Conservation (phyloP, 2,888 invertebrate species). For the Galeopsomyia nigrocyanea region DNA sequence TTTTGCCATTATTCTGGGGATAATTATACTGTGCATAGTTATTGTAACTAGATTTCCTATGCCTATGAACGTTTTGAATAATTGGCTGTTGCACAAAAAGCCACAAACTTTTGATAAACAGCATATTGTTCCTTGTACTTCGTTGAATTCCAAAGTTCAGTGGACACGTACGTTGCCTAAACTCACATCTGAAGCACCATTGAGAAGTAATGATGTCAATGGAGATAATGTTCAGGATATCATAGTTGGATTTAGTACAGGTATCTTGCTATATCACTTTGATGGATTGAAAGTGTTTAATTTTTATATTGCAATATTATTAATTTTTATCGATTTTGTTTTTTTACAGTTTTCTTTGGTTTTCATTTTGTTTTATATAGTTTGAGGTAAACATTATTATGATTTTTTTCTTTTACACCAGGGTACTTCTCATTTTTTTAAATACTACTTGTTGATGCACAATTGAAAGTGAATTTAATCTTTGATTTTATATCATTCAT, state of each 20-base stretch:
- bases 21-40: conserved; percentile 76
- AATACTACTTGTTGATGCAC: too few species aligned
- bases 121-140: conserved; percentile 74
- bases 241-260: conserved; percentile 83
- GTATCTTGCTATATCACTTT: conserved; percentile 66
- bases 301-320: conserved; percentile 20
- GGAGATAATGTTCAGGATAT: conserved; percentile 80
- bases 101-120: conserved; percentile 48
- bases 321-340: conserved; percentile 43
- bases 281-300: too few species aligned
- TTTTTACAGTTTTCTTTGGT: conserved; percentile 45
- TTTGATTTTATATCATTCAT: conserved; percentile 15
- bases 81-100: conserved; percentile 70
- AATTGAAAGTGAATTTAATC: background rate
- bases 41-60: conserved; percentile 77
- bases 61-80: conserved; percentile 74
- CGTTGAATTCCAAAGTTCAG: conserved; percentile 73
- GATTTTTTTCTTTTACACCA: conserved; percentile 19
- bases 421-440: conserved; percentile 10
- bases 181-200: conserved; percentile 80
- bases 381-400: conserved; percentile 37
- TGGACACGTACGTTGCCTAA: conserved; percentile 80
- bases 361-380: conserved; percentile 35
- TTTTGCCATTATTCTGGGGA: conserved; percentile 72
- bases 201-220: conserved; percentile 80